phyloP scores from a whole-genome alignment of 2,888 invertebrate species.

The Eristalis pertinax region DNA sequence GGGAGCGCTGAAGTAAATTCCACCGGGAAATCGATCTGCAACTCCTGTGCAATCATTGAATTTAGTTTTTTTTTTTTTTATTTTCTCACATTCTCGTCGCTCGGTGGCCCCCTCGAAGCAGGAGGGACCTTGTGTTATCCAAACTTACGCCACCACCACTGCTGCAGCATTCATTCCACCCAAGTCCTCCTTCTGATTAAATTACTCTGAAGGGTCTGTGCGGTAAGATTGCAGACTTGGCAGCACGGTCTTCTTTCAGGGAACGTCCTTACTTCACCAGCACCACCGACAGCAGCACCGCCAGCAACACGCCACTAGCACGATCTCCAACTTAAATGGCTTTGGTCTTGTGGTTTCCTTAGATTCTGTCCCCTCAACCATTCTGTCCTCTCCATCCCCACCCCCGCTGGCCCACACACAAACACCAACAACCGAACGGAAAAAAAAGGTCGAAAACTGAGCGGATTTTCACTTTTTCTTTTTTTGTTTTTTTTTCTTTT shows the following conservation, averaged over 20 bases:
- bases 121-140: constrained; percentile 25
- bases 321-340: constrained; percentile 25
- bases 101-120: background rate
- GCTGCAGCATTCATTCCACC: constrained; percentile 13
- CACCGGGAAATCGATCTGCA: constrained; percentile 69
- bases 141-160: constrained; percentile 35
- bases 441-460: constrained; percentile 61
- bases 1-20: constrained; percentile 14
- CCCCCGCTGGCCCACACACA: background rate
- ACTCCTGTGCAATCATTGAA: constrained; percentile 69
- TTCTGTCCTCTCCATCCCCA: too few relatives aligned
- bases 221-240: constrained; percentile 67
- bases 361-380: constrained; percentile 32
- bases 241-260: constrained; percentile 18
- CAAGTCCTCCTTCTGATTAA: constrained; percentile 51
- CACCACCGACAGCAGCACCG: background rate
- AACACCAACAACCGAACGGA: constrained; percentile 18
- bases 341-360: constrained; percentile 54
- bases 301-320: background rate
- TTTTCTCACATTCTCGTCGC: background rate
- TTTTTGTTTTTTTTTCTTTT: background rate
- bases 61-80: constrained; percentile 49
- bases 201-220: constrained; percentile 68
- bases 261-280: background rate
- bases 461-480: constrained; percentile 57